Evolutionary conservation across 2,113 vertebrate species (phyloP), one percentile per base, ranked within the genome.

Genomic region (Pterophyllum scalare): DNA sequence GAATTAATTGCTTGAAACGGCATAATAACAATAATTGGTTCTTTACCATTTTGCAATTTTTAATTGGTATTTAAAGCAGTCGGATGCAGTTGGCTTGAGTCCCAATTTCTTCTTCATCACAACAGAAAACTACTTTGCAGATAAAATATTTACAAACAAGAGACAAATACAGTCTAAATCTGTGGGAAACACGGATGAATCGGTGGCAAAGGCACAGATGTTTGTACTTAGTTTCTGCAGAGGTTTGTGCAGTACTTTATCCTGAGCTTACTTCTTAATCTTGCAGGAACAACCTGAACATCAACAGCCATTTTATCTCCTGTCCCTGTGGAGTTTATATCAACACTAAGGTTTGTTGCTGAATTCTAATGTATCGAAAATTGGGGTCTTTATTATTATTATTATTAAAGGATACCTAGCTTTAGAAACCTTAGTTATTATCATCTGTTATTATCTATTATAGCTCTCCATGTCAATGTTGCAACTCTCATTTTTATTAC

Each of bases 261-360:
- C 12, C 14, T 62, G 33, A 31, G 33, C 17, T n/a, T 75, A 10
- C 24, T 75, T 72, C 33, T 80, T 77, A 5, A 46, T 88, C 24
- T 89, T 57, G 2, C 87, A 96, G 95, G 85, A 94, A 94, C 84
- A 92, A 96, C 82, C 64, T 96, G 79, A 94, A 77, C 1, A 87
- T 96, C 64, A 95, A 88, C 92, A 92, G 85, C 52, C 76, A 87
- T 78, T 96, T 95, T n/a, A 88, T 94, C 64, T 95, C 93, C 60
- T 96, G 96, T 75, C 22, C 72, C 12, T 96, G 96, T 89, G 95
- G 96, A 52, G 64, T 96, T 13, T 93, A 95, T 84, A 82, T 96
- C 60, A 93, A 95, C 89, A 96, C 94, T 3, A 59, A 81, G 94
- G 96, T 96, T 80, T 75, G 90, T 91, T 33, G 6, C 70, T 43